Base-by-base conservation (phyloP, 2,113 vertebrate species). In the Nipponia nippon region DNA sequence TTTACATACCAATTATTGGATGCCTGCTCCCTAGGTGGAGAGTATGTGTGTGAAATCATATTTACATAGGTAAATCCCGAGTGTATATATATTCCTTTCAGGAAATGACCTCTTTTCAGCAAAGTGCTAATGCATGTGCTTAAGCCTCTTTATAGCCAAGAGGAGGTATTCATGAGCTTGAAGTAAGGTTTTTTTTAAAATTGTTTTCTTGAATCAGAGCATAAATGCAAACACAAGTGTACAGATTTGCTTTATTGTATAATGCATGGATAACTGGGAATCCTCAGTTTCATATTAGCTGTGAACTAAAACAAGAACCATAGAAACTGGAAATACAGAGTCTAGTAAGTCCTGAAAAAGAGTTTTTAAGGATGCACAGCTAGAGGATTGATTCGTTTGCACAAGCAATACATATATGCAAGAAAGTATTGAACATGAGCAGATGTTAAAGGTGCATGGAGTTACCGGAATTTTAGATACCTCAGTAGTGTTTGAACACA, bases 31-130 rank as follows among this genome's bases (percentile, higher is more conserved):
- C 77, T 76, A 36, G 90, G 70, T 93, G 80, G 89, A 84, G 83
- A 63, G 59, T 84, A 27, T 86, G 86, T 93, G 72, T 94, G 87
- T 94, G 91, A 95, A 97, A 88, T 89, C 26, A 67, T 95, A 95
- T 95, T 96, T 96, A 92, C 91, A 80, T 80, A 97, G 94, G 93
- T 85, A 95, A 95, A 93, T 91, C 89, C 87, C 66, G 3, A 76
- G 89, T 80, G 89, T 40, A 40, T 94, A 83, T 92, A 93, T 93
- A 83, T 89, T 90, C 84, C 78, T 93, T 95, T 95, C 93, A 97
- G 91, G 97, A 97, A 97, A 95, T 96, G 84, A 94, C 87, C 89
- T 95, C 94, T 96, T 91, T 93, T 96, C 95, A 94, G 84, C 71
- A 20, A 58, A 94, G 91, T 77, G 82, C 91, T 95, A 94, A 95